phyloP scores from a whole-genome alignment of 2,113 vertebrate species.

The Oxyura jamaicensis region DNA sequence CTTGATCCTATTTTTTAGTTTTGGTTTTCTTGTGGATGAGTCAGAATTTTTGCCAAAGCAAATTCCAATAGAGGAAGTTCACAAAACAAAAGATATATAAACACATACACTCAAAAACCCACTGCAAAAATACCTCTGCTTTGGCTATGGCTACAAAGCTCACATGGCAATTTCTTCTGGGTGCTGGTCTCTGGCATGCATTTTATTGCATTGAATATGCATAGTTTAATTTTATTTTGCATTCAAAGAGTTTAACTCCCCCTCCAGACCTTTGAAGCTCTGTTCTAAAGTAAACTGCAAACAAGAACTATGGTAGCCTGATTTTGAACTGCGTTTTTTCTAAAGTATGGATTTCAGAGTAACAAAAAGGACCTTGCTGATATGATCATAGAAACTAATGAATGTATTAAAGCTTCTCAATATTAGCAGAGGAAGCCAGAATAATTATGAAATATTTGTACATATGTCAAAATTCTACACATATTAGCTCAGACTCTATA shows the following conservation, averaged over 20 bases:
- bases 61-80: conserved; percentile 19
- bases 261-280: conserved; percentile 24
- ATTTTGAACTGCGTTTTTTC: conserved; percentile 12
- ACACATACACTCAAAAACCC: not conserved
- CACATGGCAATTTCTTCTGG: not conserved
- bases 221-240: conserved; percentile 39
- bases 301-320: not conserved
- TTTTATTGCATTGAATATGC: conserved; percentile 27
- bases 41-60: not conserved
- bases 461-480: not conserved
- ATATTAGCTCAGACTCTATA: not conserved
- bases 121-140: conserved; percentile 20
- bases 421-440: not conserved
- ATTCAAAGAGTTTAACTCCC: conserved; percentile 37
- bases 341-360: not conserved
- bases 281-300: conserved; percentile 28
- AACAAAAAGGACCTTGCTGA: not conserved
- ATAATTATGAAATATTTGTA: not conserved
- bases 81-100: not conserved
- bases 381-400: not conserved
- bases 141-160: conserved; percentile 13
- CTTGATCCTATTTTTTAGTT: not conserved
- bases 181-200: not conserved
- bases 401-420: conserved; percentile 7
- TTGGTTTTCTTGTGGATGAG: not conserved